Conservation (phyloP, 2,797 vertebrate species). For the Poecilia wingei region DNA sequence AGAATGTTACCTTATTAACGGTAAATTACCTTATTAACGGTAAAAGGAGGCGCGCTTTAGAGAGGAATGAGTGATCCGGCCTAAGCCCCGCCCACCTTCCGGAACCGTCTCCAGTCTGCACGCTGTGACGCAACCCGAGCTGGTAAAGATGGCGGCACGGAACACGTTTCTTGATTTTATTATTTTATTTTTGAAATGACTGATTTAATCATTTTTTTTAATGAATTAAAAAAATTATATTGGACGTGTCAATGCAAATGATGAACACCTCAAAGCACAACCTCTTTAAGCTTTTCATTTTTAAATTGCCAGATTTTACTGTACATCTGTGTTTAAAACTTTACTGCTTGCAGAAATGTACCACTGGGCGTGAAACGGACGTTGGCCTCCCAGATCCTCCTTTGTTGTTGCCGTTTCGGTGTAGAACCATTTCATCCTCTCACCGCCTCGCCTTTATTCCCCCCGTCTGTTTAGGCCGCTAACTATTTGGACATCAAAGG, state of each 20-base stretch:
- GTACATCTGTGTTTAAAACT: neutral
- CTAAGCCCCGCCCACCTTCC: neutral
- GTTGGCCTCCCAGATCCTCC: neutral
- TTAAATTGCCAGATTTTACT: neutral
- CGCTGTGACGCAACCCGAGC: too few species aligned
- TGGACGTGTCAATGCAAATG: neutral
- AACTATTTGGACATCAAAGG: slow-evolving; percentile 99
- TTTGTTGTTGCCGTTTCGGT: neutral
- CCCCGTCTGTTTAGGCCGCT: slow-evolving; percentile 85
- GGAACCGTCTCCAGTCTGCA: neutral
- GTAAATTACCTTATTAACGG: neutral
- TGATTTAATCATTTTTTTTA: neutral
- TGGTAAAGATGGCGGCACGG: neutral
- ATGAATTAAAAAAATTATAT: neutral
- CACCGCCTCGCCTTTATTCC: neutral
- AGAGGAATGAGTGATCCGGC: too few species aligned
- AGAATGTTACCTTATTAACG: neutral
- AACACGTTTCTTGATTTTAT: too few species aligned
- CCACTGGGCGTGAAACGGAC: neutral
- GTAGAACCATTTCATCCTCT: neutral
- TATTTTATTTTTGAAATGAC: neutral
- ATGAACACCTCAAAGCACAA: neutral
- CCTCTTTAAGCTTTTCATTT: neutral
- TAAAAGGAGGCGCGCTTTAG: neutral
- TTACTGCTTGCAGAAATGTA: neutral